Base-by-base conservation (phyloP, 2,113 vertebrate species). In the Cavia porcellus region DNA sequence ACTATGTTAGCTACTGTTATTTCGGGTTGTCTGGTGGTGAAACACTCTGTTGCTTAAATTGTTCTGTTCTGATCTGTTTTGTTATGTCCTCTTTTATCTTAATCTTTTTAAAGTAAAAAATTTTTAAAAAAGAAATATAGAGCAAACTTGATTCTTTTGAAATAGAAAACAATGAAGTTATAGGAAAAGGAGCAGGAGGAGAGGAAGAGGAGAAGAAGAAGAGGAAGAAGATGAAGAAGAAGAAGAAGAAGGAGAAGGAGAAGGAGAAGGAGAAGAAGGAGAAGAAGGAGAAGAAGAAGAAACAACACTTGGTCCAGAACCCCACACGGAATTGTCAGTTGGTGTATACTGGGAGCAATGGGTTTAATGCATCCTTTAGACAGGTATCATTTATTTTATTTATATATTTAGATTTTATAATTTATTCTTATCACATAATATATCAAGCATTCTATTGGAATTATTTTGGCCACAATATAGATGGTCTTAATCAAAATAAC, bases 341-440 rank as follows among this genome's bases (percentile, higher is more conserved):
- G 30, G 1, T 74, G 7, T 14, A 35, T 0, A 0, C 0, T 47
- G 35, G 1, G 79, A 82, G 80, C 14, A 81, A 0, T 87, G 15
- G 9, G 0, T 92, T 97, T 87, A 57, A 9, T 83, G 50, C 94
- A 91, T 24, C 1, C 9, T 89, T 96, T 95, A 68, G 80, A n/a
- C 6, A 92, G 85, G 30, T 3, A 70, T 90, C 68, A 52, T 13
- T 62, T 96, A 45, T 61, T 93, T 85, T 85, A 97, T 91, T 0
- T 7, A 83, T 4, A 38, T 47, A 5, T 84, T 50, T 96, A 52
- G 86, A 38, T 89, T 96, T 96, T 79, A 0, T 17, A 35, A 9
- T 62, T 85, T 94, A 64, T 86, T 97, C 86, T 86, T 89, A 38
- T 25, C 28, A 95, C n/a, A 66, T 79, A 61, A 13, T 83, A 28